These are phyloP conservation scores for Chaunax sp. DNA, from an alignment of 2,797 vertebrate species.

Conservation along the genomic window DNA sequence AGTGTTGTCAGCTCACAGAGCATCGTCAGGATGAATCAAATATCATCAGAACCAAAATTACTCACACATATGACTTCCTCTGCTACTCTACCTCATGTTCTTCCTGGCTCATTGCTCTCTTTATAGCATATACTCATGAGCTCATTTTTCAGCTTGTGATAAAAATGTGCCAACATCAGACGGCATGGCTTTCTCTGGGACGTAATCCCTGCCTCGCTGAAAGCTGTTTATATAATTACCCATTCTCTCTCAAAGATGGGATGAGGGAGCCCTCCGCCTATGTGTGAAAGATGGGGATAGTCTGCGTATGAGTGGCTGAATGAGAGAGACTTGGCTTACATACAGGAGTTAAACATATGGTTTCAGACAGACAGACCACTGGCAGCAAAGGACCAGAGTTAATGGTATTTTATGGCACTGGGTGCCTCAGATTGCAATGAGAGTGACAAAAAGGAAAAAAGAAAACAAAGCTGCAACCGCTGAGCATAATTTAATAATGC, in stretches of 20 bases:
- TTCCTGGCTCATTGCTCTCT: conserved; percentile 30
- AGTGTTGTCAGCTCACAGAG: background rate
- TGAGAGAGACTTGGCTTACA: conserved; percentile 38
- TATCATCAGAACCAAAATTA: background rate
- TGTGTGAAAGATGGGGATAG: conserved; percentile 25
- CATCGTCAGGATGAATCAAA: too few relatives aligned
- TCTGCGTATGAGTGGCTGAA: conserved; percentile 1
- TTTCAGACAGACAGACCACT: conserved; percentile 54
- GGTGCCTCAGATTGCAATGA: conserved; percentile 60
- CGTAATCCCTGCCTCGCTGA: conserved; percentile 67
- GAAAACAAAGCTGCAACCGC: conserved; percentile 65
- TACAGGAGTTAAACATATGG: conserved; percentile 59
- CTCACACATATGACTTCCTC: background rate
- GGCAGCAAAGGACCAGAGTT: conserved; percentile 58
- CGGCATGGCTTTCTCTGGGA: conserved; percentile 63
- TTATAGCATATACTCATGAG: conserved; percentile 26
- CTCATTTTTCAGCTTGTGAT: conserved; percentile 59
- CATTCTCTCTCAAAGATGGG: conserved; percentile 71
- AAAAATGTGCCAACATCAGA: conserved; percentile 64
- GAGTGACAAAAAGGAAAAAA: conserved; percentile 39
- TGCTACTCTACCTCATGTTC: background rate
- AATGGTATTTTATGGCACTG: conserved; percentile 70
- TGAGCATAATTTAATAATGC: conserved; percentile 71
- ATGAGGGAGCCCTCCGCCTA: conserved; percentile 46
- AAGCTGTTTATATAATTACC: conserved; percentile 80